phyloP scores from a whole-genome alignment of 2,888 invertebrate genomes.

The Tanytarsus gracilentus region DNA sequence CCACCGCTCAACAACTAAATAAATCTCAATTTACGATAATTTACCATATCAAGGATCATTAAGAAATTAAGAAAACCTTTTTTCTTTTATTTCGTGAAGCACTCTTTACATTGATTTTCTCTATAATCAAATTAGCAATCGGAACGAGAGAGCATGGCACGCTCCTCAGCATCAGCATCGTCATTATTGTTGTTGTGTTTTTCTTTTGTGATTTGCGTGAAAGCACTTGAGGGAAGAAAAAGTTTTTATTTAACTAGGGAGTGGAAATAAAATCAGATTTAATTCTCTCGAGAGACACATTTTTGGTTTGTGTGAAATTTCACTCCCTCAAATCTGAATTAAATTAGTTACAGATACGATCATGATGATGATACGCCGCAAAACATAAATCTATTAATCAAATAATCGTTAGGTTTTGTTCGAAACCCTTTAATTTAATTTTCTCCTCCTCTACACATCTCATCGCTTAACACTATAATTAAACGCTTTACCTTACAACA shows the following conservation, averaged over 20 bases:
- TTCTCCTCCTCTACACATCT: too few relatives aligned
- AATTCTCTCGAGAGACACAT: conserved; percentile 3
- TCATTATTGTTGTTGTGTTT: conserved; percentile 1
- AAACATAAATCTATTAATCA: conserved; percentile 14
- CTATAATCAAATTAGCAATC: conserved; percentile 10
- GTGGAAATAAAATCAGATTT: conserved; percentile 1
- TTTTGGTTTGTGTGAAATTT: too few relatives aligned
- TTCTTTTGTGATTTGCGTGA: neutral
- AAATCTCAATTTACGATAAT: too few relatives aligned
- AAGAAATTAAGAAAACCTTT: too few relatives aligned
- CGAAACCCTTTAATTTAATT: conserved; percentile 4
- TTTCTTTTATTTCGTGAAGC: too few relatives aligned
- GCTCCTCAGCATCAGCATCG: conserved; percentile 1
- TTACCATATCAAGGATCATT: too few relatives aligned
- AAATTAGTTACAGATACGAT: conserved; percentile 14
- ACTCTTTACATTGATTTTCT: too few relatives aligned
- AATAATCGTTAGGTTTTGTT: neutral
- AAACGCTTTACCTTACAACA: neutral
- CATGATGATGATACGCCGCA: neutral
- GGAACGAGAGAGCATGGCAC: neutral
- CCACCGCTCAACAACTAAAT: too few relatives aligned
- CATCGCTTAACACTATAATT: neutral
- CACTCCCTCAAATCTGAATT: too few relatives aligned
- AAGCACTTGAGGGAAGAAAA: neutral
- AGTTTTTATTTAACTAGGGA: neutral